A percentile compares a stretch with the other conserved stretches of the same genome.
Conservation (phyloP, 2,113 vertebrate species). For the Zosterops pallidus region DNA sequence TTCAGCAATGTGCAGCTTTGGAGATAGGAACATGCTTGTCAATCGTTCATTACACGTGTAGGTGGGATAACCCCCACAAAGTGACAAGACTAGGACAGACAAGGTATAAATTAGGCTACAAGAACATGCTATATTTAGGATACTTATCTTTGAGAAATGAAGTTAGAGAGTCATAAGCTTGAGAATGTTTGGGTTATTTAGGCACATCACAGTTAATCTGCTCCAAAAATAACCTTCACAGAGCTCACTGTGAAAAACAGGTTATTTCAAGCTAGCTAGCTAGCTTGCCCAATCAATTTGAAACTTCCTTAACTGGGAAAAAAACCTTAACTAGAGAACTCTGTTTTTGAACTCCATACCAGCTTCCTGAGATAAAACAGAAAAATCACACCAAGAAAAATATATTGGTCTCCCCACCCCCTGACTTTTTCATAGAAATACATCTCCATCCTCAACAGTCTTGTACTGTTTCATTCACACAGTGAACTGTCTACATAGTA, state of each 20-base stretch:
- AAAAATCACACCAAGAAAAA: not conserved
- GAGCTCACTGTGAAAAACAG: not conserved
- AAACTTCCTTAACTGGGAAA: not conserved
- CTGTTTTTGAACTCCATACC: not conserved
- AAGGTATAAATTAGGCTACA: conserved; percentile 6
- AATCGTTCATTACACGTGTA: not conserved
- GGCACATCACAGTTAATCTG: not conserved
- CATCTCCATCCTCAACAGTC: not conserved
- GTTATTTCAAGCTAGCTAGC: not conserved
- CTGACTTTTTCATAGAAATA: not conserved
- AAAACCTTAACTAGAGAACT: not conserved
- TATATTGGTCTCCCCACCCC: not conserved
- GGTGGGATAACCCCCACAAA: conserved; percentile 1
- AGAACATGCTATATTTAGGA: not conserved
- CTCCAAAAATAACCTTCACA: not conserved
- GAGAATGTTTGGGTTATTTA: conserved; percentile 22
- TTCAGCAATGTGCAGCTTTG: not conserved
- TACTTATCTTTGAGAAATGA: conserved; percentile 1
- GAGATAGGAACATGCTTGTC: not conserved
- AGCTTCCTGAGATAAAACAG: not conserved
- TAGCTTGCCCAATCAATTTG: not conserved
- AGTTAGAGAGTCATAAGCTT: conserved; percentile 8
- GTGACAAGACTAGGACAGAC: not conserved
- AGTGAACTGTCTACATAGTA: not conserved
- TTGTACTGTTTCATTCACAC: not conserved